phyloP scores from a whole-genome alignment of 1,140 invertebrate genomes.

The Drosophila guanche region DNA sequence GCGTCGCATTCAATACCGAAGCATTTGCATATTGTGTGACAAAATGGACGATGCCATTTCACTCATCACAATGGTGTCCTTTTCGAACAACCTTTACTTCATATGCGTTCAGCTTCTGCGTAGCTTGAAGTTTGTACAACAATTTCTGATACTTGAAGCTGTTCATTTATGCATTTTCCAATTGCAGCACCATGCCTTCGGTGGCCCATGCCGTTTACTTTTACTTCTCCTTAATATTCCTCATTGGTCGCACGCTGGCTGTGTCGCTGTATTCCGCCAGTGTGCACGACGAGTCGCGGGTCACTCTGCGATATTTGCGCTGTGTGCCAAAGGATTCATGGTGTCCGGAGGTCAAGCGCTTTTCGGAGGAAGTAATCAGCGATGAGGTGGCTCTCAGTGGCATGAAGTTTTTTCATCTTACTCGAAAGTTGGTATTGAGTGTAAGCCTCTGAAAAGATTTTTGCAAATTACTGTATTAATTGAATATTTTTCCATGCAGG shows the following conservation, averaged over 20 bases:
- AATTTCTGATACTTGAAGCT: no score
- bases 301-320: conserved; percentile 85
- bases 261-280: conserved; percentile 87
- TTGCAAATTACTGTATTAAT: not conserved
- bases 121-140: conserved; percentile 68
- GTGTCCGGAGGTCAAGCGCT: conserved; percentile 86
- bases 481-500: conserved; percentile 29
- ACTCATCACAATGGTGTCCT: conserved; percentile 77
- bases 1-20: conserved; percentile 75
- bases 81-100: conserved; percentile 82
- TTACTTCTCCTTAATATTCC: conserved; percentile 87
- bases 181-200: conserved; percentile 75
- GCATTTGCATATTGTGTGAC: conserved; percentile 72
- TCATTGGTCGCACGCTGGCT: conserved; percentile 85
- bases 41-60: conserved; percentile 78
- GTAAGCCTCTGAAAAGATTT: conserved; percentile 18
- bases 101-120: conserved; percentile 78
- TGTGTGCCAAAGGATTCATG: conserved; percentile 86
- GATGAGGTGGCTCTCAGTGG: conserved; percentile 87
- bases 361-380: conserved; percentile 85
- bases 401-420: conserved; percentile 87
- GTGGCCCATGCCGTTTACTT: conserved; percentile 85
- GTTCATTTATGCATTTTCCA: not conserved
- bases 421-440: conserved; percentile 86
- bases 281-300: conserved; percentile 87